Percentiles rank a stretch among this genome's conserved stretches.
These are phyloP conservation scores for Nycticorax nycticorax DNA, from an alignment of 2,113 vertebrate species.

Conservation along the genomic window DNA sequence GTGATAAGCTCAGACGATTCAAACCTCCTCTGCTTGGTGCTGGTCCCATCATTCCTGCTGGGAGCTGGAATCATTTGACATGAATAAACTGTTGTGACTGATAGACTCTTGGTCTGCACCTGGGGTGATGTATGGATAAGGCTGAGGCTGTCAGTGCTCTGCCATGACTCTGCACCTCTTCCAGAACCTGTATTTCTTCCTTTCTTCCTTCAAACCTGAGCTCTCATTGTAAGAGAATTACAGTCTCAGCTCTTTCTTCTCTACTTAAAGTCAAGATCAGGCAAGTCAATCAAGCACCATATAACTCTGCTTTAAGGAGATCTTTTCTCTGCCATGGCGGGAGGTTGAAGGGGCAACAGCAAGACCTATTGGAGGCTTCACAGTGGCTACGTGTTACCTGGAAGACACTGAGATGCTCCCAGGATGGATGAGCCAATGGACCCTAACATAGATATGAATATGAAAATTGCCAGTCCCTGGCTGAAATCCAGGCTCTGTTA, in stretches of 20 bases:
- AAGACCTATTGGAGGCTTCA: not conserved
- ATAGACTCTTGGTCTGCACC: not conserved
- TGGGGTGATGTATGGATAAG: not conserved
- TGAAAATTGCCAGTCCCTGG: not conserved
- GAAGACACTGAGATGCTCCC: not conserved
- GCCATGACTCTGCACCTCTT: not conserved
- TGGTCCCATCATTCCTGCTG: not conserved
- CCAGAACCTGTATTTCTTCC: not conserved
- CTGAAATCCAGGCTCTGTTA: slow-evolving; percentile 2
- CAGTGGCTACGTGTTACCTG: not conserved
- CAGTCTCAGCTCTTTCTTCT: not conserved
- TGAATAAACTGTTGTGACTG: slow-evolving; percentile 1
- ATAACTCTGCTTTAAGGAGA: not conserved
- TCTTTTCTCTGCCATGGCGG: not conserved
- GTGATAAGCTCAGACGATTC: slow-evolving; percentile 23
- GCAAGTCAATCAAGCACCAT: not conserved
- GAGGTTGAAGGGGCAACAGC: not conserved
- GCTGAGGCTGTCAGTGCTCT: not conserved
- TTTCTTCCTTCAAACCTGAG: not conserved
- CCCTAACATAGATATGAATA: not conserved
- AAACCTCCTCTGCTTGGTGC: slow-evolving; percentile 8
- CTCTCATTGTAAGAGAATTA: not conserved
- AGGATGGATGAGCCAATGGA: not conserved
- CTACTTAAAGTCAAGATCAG: not conserved
- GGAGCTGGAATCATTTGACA: not conserved